Evolutionary conservation across 2,888 invertebrate species (phyloP).

Genomic region (Drosophila pullipes): DNA sequence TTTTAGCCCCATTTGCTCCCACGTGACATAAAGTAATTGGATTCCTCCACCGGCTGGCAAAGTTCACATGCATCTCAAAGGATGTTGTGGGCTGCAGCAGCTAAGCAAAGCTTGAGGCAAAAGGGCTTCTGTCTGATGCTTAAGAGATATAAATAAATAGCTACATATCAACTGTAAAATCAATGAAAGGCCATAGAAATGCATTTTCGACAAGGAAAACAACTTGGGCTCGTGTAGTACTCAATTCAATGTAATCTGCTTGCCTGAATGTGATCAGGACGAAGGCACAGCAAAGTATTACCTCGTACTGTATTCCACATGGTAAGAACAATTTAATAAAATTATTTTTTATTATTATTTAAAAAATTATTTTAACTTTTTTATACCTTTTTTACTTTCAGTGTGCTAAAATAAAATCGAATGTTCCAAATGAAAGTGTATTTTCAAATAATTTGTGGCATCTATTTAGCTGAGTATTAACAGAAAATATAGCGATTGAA

Average conservation of each 20-base stretch:
- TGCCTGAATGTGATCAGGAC: not conserved
- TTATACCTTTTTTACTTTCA: not conserved
- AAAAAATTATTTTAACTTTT: not conserved
- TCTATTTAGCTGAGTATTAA: not conserved
- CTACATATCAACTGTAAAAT: conserved; percentile 2
- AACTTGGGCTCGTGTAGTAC: not conserved
- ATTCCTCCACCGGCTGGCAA: not conserved
- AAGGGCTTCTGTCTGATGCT: not conserved
- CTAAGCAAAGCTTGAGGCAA: not conserved
- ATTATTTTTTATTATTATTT: too few species aligned
- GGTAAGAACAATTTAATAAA: too few species aligned
- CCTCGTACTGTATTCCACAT: not conserved
- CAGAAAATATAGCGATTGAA: not conserved
- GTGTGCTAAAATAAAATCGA: not conserved
- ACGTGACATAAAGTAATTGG: conserved; percentile 27
- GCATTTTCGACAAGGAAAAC: not conserved
- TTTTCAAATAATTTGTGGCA: not conserved
- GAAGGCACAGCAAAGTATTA: not conserved
- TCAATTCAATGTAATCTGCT: not conserved
- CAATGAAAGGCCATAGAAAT: not conserved
- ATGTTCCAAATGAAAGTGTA: not conserved
- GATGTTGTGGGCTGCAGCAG: not conserved
- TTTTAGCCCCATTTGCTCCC: not conserved
- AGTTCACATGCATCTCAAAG: conserved; percentile 5
- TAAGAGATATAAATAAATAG: not conserved